phyloP scores from a whole-genome alignment of 2,888 invertebrate genomes.

The Kryphioiulus occultus region DNA sequence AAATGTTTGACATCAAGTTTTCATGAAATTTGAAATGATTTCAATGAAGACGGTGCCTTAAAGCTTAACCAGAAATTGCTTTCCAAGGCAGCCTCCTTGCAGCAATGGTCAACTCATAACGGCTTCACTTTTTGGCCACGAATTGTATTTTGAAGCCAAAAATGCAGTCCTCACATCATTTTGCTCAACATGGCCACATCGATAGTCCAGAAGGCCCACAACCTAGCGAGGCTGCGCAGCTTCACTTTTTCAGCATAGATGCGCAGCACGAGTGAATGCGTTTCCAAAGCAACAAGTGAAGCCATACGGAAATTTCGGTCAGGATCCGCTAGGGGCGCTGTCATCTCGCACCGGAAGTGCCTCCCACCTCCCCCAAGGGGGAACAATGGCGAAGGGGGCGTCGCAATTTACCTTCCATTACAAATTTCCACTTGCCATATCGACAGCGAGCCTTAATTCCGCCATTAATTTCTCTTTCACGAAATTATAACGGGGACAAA shows the following conservation, averaged over 20 bases:
- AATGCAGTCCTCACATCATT: no score
- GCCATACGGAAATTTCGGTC: not conserved
- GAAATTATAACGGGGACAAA: constrained; percentile 12
- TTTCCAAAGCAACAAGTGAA: not conserved
- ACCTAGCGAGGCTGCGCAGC: not conserved
- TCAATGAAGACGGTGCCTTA: no score
- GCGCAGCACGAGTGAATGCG: not conserved
- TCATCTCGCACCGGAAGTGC: not conserved
- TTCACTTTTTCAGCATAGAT: not conserved
- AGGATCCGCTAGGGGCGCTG: not conserved
- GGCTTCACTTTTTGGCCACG: no score
- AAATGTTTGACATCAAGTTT: no score
- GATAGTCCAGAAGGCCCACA: no score
- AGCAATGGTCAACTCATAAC: no score
- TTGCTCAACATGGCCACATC: no score
- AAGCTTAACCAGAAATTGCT: no score
- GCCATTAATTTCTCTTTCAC: constrained; percentile 25
- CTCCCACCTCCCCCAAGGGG: not conserved
- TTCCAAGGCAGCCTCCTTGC: no score
- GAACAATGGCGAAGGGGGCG: not conserved
- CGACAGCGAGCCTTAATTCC: not conserved
- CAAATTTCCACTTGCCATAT: constrained; percentile 12
- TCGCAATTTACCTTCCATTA: constrained; percentile 20
- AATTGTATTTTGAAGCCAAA: no score
- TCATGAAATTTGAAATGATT: no score